Evolutionary conservation across 2,888 invertebrate species (phyloP), one percentile per base, ranked within the genome.

Genomic region (Rhabditophanes sp.): DNA sequence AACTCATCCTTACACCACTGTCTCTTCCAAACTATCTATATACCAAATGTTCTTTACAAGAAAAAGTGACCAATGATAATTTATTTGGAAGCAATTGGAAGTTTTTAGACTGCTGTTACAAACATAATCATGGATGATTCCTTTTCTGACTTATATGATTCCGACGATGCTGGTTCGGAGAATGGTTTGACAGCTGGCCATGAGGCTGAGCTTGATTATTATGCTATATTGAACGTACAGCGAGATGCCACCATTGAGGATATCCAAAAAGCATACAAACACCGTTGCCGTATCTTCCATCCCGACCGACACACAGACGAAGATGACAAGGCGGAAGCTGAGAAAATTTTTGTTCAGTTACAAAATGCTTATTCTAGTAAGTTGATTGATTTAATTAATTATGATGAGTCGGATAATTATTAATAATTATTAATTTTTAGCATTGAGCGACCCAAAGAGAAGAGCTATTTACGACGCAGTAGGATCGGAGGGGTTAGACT

Each of bases 241-340:
- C 42, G 41, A 31, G 49, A 62, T 36, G 93, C 93, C 5, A 74
- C 80, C 23, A 71, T 72, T 30, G 88, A 90, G 48, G 88, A 93
- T 68, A 88, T 96, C 48, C 83, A 77, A 60, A 78, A 79, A 71
- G 82, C 90, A 2, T 96, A 88, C 66, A 75, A 88, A 41, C 76
- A 80, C 33, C 76, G 87, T 35, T 88, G 88, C 53, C 76, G 79
- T 46, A 76, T 85, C 54, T 93, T 87, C 64, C 96, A 96, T 68
- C 93, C 96, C 0, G 93, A 96, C 65, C 88, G 90, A 68, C 90
- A 96, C 69, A 71, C 75, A 9, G 80, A 85, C 60, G 77, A 79
- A 1, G 74, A 73, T 1, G 76, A 77, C 50, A 84, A 85, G 66
- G 66, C 76, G 60, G 80, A 84, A 69, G 93, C 93, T 0, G 85